Evolutionary conservation across 2,113 vertebrate genomes (phyloP).

Genomic region (Diphyllodes magnificus): DNA sequence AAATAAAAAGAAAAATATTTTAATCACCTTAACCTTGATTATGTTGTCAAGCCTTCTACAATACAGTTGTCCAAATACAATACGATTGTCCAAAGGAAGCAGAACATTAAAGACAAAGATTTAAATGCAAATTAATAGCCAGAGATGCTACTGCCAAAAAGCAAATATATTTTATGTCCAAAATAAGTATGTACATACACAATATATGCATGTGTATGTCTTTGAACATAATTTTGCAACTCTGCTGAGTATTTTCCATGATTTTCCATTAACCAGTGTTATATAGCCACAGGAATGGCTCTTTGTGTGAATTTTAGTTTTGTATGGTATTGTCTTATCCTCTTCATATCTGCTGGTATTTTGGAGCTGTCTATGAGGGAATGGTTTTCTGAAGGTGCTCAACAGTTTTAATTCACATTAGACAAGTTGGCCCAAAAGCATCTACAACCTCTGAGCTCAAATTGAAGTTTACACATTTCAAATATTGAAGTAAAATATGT

Average conservation of each 20-base stretch:
- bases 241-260: not conserved
- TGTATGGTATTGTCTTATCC: not conserved
- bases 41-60: not conserved
- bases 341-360: not conserved
- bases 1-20: not conserved
- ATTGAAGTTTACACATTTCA: not conserved
- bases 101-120: not conserved
- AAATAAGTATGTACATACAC: not conserved
- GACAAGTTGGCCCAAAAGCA: not conserved
- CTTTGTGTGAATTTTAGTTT: not conserved
- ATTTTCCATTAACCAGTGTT: not conserved
- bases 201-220: not conserved
- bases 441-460: not conserved
- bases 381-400: not conserved
- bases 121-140: not conserved
- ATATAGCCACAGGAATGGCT: not conserved
- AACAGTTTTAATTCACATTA: not conserved
- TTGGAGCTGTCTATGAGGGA: not conserved
- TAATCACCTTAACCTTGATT: not conserved
- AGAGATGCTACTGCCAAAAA: not conserved
- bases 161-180: not conserved
- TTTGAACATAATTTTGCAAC: not conserved
- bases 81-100: not conserved
- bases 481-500: not conserved
- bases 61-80: not conserved